Base-by-base conservation (phyloP, 2,113 vertebrate species). In the Peromyscus leucopus region DNA sequence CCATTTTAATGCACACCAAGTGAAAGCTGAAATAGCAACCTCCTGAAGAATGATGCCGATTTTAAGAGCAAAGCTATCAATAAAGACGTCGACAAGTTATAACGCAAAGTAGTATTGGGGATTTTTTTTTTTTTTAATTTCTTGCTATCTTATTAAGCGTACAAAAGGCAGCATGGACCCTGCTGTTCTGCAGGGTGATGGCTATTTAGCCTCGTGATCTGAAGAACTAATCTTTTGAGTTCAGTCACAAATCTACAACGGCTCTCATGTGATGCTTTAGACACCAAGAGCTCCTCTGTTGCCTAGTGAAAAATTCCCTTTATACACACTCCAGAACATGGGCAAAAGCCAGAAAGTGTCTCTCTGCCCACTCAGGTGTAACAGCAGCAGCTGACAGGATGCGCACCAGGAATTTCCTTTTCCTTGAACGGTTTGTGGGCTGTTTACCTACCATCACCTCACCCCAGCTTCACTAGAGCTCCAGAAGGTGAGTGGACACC, bases 401-500 rank as follows among this genome's bases (percentile, higher is more conserved):
- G 19, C 69, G 57, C n/a, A 91, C 89, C 61, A 85, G 61, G 7
- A 1, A 76, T 39, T 95, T 63, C 82, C 83, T 90, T 91, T 94
- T 87, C 65, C 83, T 94, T 93, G 90, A 89, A 93, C 22, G 90
- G 89, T 95, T 94, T 94, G 95, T 86, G 75, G 88, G 42, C 93
- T 33, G 3, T 91, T 96, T 89, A 79, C 94, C 76, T 17, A 24
- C 31, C 39, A 39, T 91, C 95, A 91, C 94, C 95, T 96, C 91
- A 9, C 2, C 28, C 83, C 94, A 95, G 86, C 69, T 13, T 94
- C 82, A 80, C 74, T 76, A 95, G 57, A 90, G 48, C 71, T 86
- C 92, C 86, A 61, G 51, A 92, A 94, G 89, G 90, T 96, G 95
- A 96, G 93, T 79, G 51, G 94, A 98, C 95, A 97, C 24, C 96